Conservation (phyloP, 1,140 invertebrate genomes). For the Sweltsa coloradensis region DNA sequence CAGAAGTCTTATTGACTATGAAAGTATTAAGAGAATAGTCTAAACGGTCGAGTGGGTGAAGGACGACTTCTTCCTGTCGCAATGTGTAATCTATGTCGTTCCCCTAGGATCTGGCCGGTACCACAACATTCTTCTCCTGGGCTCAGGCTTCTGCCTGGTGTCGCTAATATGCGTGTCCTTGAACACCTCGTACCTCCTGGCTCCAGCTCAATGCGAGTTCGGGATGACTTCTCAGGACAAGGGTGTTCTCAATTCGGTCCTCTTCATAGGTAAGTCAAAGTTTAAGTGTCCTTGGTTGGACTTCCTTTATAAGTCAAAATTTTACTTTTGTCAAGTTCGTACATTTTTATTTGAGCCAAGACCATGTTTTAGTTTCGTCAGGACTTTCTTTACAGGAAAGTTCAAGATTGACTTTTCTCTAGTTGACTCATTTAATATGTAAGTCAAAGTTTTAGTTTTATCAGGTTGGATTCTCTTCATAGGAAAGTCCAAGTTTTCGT, state of each 20-base stretch:
- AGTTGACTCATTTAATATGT: neutral
- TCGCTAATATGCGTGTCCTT: constrained; percentile 35
- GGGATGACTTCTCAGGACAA: constrained; percentile 60
- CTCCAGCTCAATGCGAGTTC: constrained; percentile 62
- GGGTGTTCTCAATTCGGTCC: constrained; percentile 59
- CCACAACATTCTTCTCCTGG: constrained; percentile 50
- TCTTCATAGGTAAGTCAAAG: constrained; percentile 49
- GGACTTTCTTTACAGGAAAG: neutral
- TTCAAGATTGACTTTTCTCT: neutral
- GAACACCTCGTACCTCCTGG: constrained; percentile 55
- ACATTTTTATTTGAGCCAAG: no score
- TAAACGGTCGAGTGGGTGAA: no score
- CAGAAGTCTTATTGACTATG: no score
- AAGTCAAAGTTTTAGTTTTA: neutral
- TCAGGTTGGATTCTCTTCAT: no score
- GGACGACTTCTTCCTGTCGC: no score
- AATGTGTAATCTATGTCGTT: no score
- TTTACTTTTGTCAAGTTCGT: no score
- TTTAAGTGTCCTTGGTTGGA: no score
- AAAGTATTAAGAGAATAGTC: no score
- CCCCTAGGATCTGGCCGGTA: constrained; percentile 51
- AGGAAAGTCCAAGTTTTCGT: no score
- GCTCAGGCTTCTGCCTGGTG: constrained; percentile 58
- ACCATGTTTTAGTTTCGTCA: neutral
- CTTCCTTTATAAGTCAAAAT: no score